Conservation (phyloP, 2,888 invertebrate species). For the Dysmachus trigonus region DNA sequence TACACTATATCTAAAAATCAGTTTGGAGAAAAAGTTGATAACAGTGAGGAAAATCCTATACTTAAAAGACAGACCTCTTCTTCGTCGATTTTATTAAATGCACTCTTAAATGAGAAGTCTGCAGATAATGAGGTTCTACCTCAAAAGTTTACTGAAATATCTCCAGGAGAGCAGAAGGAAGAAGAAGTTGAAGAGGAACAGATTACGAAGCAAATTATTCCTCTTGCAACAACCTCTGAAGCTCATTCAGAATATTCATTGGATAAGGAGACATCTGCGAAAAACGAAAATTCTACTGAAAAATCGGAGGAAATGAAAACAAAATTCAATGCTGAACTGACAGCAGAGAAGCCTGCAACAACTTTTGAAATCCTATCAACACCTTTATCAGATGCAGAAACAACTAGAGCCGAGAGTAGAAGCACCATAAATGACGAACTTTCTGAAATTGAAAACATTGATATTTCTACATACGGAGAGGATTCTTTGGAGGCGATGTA, state of each 20-base stretch:
- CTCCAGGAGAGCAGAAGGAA: not conserved
- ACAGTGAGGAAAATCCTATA: not conserved
- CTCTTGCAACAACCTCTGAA: constrained; percentile 36
- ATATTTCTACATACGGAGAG: constrained; percentile 50
- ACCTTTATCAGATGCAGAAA: constrained; percentile 49
- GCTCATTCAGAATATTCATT: constrained; percentile 39
- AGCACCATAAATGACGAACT: constrained; percentile 49
- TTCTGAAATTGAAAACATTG: constrained; percentile 51
- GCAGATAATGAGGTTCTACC: not conserved
- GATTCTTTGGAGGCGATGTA: constrained; percentile 55
- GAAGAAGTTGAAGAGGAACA: not conserved
- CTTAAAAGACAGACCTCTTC: not conserved
- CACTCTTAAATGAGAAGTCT: not conserved
- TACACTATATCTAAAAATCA: not conserved
- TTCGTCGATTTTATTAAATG: not conserved
- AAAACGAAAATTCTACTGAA: not conserved
- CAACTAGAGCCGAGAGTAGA: constrained; percentile 48
- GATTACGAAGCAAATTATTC: not conserved
- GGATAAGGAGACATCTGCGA: constrained; percentile 18
- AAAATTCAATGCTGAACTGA: not conserved
- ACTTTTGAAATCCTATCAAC: constrained; percentile 31
- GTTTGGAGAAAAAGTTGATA: not conserved
- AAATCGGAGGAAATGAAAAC: not conserved
- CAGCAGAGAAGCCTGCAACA: not conserved
- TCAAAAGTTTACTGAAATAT: not conserved